phyloP scores from a whole-genome alignment of 1,140 invertebrate species.

The Diuraphis noxia region DNA sequence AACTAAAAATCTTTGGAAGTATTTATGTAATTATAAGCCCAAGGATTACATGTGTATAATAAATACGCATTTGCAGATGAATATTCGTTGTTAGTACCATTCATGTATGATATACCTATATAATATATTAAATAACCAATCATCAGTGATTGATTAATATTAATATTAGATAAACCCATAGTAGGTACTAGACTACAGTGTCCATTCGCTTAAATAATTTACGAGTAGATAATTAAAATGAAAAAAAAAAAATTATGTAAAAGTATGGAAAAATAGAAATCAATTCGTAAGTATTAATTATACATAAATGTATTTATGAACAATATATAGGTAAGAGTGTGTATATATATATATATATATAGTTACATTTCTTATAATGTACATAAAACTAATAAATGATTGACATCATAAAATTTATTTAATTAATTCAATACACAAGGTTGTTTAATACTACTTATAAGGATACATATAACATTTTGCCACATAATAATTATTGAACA shows the following conservation, averaged over 20 bases:
- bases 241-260: constrained; percentile 16
- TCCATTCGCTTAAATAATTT: background rate
- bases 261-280: constrained; percentile 12
- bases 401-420: background rate
- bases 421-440: constrained; percentile 25
- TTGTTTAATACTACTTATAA: constrained; percentile 24
- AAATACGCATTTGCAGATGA: background rate
- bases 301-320: background rate
- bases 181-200: background rate
- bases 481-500: background rate
- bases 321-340: background rate
- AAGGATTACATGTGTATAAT: constrained; percentile 26
- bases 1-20: constrained; percentile 34
- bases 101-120: background rate
- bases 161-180: background rate
- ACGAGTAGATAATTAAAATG: background rate
- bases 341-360: background rate
- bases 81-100: background rate
- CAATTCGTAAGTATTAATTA: background rate
- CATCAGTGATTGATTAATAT: background rate
- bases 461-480: constrained; percentile 11
- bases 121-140: background rate
- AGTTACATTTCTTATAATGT: background rate
- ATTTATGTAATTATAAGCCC: constrained; percentile 24
- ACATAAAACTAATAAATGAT: constrained; percentile 3